These are phyloP conservation scores for Albula goreensis DNA, from an alignment of 2,113 vertebrate genomes.

Conservation along the genomic window DNA sequence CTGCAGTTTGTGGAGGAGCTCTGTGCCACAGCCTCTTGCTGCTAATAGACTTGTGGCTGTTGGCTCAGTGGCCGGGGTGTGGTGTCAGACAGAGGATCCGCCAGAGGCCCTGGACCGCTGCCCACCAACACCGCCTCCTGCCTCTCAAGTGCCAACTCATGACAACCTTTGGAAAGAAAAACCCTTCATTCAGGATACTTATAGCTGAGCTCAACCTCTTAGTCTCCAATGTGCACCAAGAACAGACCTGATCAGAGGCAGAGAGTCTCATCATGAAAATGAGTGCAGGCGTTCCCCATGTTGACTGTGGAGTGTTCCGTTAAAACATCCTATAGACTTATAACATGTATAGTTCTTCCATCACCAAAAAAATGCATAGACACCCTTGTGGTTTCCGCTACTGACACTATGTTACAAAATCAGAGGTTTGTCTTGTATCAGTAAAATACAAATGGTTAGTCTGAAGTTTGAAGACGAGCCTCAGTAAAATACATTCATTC, in stretches of 20 bases:
- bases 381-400: too few relatives aligned
- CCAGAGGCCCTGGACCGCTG: neutral
- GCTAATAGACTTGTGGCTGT: neutral
- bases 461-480: neutral
- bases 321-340: neutral
- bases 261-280: neutral
- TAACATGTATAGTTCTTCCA: too few relatives aligned
- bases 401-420: too few relatives aligned
- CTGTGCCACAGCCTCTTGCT: neutral
- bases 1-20: neutral
- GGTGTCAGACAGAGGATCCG: neutral
- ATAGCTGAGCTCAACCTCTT: conserved; percentile 18
- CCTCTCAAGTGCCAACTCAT: conserved; percentile 6
- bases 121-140: neutral
- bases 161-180: conserved; percentile 21
- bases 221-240: neutral
- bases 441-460: neutral
- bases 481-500: neutral
- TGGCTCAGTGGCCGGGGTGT: neutral
- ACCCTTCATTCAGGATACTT: conserved; percentile 26
- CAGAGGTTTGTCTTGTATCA: too few relatives aligned
- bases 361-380: neutral
- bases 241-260: neutral
- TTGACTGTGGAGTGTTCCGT: neutral
- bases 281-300: neutral